phyloP scores from a whole-genome alignment of 2,888 invertebrate species.

The Tenodera sinensis region DNA sequence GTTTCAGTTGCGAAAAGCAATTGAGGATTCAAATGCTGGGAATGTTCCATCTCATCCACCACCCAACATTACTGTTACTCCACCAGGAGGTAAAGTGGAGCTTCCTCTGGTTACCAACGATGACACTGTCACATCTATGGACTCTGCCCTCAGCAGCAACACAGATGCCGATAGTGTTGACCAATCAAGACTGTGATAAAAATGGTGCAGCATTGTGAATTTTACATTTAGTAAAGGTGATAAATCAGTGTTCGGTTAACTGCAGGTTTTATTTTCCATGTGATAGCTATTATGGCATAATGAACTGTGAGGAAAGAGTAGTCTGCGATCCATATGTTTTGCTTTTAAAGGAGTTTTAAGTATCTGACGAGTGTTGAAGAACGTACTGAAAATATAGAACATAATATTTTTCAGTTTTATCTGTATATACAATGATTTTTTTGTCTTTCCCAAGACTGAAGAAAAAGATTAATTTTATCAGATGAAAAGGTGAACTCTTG shows the following conservation, averaged over 20 bases:
- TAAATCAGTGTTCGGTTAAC: neutral
- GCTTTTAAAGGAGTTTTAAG: too few species aligned
- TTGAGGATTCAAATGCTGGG: conserved; percentile 85
- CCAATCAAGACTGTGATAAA: neutral
- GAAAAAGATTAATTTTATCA: neutral
- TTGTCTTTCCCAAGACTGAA: neutral
- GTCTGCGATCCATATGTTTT: neutral
- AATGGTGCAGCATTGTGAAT: neutral
- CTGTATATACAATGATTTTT: neutral
- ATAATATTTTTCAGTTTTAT: too few species aligned
- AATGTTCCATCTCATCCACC: conserved; percentile 46
- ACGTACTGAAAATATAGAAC: too few species aligned
- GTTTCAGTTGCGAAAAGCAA: conserved; percentile 73
- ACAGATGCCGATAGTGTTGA: conserved; percentile 21
- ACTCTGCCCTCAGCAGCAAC: conserved; percentile 30
- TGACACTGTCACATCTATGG: conserved; percentile 30
- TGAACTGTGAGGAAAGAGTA: neutral
- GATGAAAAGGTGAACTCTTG: neutral
- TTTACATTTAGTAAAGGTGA: neutral
- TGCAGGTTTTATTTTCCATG: neutral
- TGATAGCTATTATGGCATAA: neutral
- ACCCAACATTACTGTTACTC: neutral
- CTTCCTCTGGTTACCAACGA: conserved; percentile 18
- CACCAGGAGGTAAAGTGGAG: conserved; percentile 12
- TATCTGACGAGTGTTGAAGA: too few species aligned